Conservation (phyloP, 2,113 vertebrate species). For the Drymodes brunneopygia region DNA sequence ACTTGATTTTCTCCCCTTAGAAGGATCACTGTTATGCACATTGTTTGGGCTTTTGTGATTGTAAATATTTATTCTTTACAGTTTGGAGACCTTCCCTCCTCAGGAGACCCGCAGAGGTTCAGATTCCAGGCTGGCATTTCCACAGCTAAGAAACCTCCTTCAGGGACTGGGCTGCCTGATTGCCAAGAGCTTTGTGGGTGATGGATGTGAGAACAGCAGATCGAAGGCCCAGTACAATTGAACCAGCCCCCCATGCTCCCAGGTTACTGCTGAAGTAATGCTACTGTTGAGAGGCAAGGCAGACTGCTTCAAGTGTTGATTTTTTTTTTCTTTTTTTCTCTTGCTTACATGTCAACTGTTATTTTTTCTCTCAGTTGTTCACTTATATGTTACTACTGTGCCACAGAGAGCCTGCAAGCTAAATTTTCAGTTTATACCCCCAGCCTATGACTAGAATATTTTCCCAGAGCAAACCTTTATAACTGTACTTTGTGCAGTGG, state of each 20-base stretch:
- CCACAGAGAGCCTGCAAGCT: background rate
- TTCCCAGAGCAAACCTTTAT: background rate
- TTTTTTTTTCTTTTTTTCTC: background rate
- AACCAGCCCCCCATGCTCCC: fast-evolving
- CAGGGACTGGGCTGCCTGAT: background rate
- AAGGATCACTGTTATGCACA: background rate
- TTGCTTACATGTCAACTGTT: background rate
- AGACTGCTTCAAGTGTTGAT: background rate
- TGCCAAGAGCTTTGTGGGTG: background rate
- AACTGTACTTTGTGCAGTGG: background rate
- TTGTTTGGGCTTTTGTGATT: background rate
- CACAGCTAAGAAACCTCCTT: background rate
- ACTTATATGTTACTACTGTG: background rate
- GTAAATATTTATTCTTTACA: background rate
- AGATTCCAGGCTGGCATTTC: background rate
- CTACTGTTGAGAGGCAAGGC: background rate
- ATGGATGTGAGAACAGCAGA: background rate
- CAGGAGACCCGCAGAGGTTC: background rate
- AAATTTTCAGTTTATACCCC: background rate
- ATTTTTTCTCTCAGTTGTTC: background rate
- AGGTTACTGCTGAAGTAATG: background rate
- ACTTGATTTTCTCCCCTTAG: background rate
- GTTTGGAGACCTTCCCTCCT: background rate
- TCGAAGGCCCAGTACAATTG: fast-evolving
- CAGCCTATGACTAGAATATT: background rate